Evolutionary conservation across 2,113 vertebrate species (phyloP), one percentile per base, ranked within the genome.

Genomic region (Quiscalus mexicanus): DNA sequence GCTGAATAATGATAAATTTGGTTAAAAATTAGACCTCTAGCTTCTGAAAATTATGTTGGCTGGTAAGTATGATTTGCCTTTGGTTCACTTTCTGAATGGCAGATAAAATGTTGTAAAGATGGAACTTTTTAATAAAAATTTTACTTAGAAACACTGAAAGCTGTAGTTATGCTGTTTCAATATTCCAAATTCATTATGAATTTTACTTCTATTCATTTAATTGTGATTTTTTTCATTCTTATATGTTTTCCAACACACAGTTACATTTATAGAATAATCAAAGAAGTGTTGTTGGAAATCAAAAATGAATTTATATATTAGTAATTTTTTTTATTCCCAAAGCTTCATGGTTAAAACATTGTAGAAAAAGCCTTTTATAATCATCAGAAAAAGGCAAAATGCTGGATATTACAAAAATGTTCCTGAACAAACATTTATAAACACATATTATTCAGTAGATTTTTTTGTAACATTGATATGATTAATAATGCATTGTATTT

Each of bases 281-380:
- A 75, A 24, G 3, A 8, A 35, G 2, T 33, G 5, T 37, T 64
- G 17, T 60, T 49, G 7, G 30, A 84, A 84, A n/a, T 45, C 0
- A 44, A 41, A 81, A 69, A 63, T n/a, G 1, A 68, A 84, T 30
- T 23, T 58, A 16, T 49, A 6, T n/a, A 18, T 45, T 41, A 27
- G 9, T 28, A 0, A 1, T 37, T 31, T 47, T 44, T n/a, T 77
- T 52, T 2, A 50, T 42, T 55, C 9, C 3, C 9, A 50, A 56
- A 55, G 0, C 14, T 60, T 89, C 35, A 21, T 27, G 23, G 27
- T 47, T 73, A 65, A 78, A 87, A 45, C 6, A 33, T 9, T 6
- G 0, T 10, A 47, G 24, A 52, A 84, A 64, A 87, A 21, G 4
- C 3, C 9, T 59, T 71, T n/a, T 56, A 55, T 18, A 87, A 65